Conservation (phyloP, 2,888 invertebrate species). For the Epinotia nisella region DNA sequence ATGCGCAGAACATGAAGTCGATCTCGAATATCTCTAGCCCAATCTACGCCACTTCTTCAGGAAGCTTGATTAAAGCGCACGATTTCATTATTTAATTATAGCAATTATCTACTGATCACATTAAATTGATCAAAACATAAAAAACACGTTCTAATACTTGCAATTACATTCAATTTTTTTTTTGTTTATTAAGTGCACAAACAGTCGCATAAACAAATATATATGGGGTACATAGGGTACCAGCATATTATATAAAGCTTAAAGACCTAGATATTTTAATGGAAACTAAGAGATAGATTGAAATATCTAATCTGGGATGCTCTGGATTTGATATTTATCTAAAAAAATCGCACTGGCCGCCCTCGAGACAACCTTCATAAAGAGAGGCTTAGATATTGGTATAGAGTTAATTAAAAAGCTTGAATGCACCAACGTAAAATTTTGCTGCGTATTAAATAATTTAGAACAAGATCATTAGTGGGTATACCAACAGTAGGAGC, state of each 20-base stretch:
- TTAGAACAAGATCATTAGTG: background rate
- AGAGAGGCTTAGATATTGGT: background rate
- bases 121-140: background rate
- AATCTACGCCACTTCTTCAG: background rate
- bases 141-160: background rate
- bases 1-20: background rate
- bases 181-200: too few relatives aligned
- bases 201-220: too few relatives aligned
- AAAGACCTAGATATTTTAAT: conserved; percentile 11
- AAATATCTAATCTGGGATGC: conserved; percentile 5
- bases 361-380: conserved; percentile 33
- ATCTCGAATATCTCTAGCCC: background rate
- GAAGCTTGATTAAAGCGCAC: background rate
- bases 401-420: conserved; percentile 9
- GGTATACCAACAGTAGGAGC: background rate
- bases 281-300: background rate
- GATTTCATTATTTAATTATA: conserved; percentile 14
- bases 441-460: background rate
- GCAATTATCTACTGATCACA: too few relatives aligned
- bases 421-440: conserved; percentile 2
- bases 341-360: conserved; percentile 1
- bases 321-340: background rate
- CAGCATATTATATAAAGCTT: too few relatives aligned
- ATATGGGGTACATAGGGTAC: too few relatives aligned
- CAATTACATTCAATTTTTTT: conserved; percentile 23